Percentiles rank a stretch among this genome's conserved stretches.
Evolutionary conservation across 2,888 invertebrate genomes (phyloP).

Genomic region (Ceriagrion tenellum): DNA sequence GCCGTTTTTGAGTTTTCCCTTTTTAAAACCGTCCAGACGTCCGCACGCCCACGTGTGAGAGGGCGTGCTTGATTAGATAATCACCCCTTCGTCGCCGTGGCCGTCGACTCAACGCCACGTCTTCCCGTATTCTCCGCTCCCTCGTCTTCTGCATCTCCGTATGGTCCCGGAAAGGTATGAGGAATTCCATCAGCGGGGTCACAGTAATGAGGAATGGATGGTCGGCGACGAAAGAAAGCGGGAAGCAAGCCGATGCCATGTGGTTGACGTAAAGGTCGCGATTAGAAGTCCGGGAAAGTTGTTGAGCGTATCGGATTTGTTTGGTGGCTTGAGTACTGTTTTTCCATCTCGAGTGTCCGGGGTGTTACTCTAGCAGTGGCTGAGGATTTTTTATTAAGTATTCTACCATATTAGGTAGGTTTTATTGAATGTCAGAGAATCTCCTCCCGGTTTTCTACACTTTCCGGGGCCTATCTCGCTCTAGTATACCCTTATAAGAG

Average conservation of each 20-base stretch:
- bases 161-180: neutral
- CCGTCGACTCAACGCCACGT: neutral
- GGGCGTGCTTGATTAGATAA: constrained; percentile 15
- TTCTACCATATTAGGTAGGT: too few species aligned
- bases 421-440: too few species aligned
- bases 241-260: neutral
- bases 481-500: too few species aligned
- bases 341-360: too few species aligned
- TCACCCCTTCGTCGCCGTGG: neutral
- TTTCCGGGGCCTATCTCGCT: too few species aligned
- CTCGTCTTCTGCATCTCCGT: neutral
- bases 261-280: too few species aligned
- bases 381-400: too few species aligned
- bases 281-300: too few species aligned
- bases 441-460: too few species aligned
- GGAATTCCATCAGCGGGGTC: neutral
- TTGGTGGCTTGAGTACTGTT: too few species aligned
- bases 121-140: neutral
- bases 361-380: too few species aligned
- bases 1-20: neutral
- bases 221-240: neutral
- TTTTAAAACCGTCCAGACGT: neutral
- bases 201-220: neutral
- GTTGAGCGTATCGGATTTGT: too few species aligned
- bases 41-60: neutral